Evolutionary conservation across 1,140 invertebrate species (phyloP), one percentile per base, ranked within the genome.

Genomic region (Heliconius congener): DNA sequence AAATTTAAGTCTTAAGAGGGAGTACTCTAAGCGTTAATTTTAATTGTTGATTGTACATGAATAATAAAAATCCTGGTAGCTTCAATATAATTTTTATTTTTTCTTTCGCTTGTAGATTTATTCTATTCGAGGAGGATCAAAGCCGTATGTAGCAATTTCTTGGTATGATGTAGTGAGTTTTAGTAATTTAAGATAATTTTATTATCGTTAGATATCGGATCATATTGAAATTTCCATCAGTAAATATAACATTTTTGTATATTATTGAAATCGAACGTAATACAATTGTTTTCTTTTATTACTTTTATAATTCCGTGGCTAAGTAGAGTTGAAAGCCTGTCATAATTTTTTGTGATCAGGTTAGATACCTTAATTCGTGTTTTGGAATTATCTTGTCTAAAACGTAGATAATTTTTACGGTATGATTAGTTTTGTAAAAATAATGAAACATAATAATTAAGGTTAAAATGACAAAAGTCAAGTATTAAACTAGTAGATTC

Each of bases 141-240:
- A 87, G 83, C 82, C 86, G 83, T 84, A 85, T 80, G 86, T 92
- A 90, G 88, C 84, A 77, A 84, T 86, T 85, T 85, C 76, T 90
- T 87, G 86, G 88, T 86, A 91, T 88, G 88, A 90, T 81, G 88
- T 94, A 94, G 90, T 85, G 82, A 85, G 84, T 91, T 92, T 74
- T 89, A 76, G 89, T 91, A 88, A 78, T 90, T 87, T 80, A 74
- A 87, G 87, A 87, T 88, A 82, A 87, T 88, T 76, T 90, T 88
- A 87, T 90, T 83, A 87, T 88, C 88, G 11, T 66, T 66, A 27
- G 3, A 66, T 30, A 30, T 66, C 23, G 60, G 60, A 66, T 30
- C n/a, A 30, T 66, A 66, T 66, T 66, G 60, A 27, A 66, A 66
- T 66, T 66, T 27, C 18, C 60, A 13, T 13, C 3, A 66, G 23